Conservation (phyloP, 1,140 invertebrate genomes). For the Calephelis nemesis region DNA sequence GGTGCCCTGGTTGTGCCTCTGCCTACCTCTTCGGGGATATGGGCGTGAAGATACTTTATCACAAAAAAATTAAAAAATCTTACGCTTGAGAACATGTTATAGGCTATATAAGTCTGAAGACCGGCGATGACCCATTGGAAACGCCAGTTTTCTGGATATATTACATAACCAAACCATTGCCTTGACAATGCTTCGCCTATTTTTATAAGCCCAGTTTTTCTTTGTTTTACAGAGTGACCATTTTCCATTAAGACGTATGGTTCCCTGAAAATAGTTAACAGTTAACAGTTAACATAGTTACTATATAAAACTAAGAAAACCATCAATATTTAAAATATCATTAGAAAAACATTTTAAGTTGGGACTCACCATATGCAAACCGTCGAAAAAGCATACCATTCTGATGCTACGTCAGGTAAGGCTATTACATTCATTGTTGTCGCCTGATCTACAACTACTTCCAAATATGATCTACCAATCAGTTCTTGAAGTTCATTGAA, state of each 20-base stretch:
- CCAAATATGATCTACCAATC: conserved; percentile 45
- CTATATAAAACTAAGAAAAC: not conserved
- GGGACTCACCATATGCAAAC: conserved; percentile 63
- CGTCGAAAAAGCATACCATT: conserved; percentile 58
- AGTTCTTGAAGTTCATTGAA: conserved; percentile 49
- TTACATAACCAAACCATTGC: conserved; percentile 65
- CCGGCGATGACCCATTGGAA: conserved; percentile 58
- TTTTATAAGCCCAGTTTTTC: conserved; percentile 42
- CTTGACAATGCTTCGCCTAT: conserved; percentile 53
- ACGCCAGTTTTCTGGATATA: conserved; percentile 58
- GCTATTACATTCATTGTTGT: conserved; percentile 51
- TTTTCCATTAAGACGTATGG: conserved; percentile 59
- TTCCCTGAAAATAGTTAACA: conserved; percentile 48
- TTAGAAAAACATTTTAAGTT: no score
- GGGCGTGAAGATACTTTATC: not conserved
- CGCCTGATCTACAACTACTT: conserved; percentile 51
- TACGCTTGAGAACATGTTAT: conserved; percentile 44
- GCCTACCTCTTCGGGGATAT: no score
- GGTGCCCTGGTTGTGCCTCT: no score
- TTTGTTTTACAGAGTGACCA: conserved; percentile 48
- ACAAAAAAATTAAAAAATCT: conserved; percentile 21
- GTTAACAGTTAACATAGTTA: not conserved
- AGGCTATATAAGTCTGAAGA: conserved; percentile 45
- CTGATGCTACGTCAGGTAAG: conserved; percentile 50
- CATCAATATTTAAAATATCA: no score